Evolutionary conservation across 2,797 vertebrate species (phyloP).

Genomic region (Hybognathus amarus): DNA sequence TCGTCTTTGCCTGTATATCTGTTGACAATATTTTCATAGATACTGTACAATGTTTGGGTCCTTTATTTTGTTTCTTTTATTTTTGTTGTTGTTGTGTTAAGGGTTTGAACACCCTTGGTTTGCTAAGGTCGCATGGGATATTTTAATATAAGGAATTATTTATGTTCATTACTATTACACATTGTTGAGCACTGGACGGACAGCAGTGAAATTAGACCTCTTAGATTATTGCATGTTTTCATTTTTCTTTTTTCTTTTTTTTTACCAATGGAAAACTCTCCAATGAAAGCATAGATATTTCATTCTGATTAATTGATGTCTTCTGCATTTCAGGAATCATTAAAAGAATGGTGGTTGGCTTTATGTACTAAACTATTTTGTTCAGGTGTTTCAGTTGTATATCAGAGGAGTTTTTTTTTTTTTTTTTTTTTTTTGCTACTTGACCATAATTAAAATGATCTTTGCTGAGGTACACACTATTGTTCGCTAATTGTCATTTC

Average conservation of each 20-base stretch:
- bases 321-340: conserved; percentile 65
- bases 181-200: conserved; percentile 68
- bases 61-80: conserved; percentile 63
- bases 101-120: conserved; percentile 64
- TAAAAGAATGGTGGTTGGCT: conserved; percentile 66
- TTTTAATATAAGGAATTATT: conserved; percentile 72
- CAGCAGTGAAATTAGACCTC: conserved; percentile 65
- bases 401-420: conserved; percentile 63
- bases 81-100: conserved; percentile 65
- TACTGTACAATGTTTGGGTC: conserved; percentile 68
- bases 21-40: conserved; percentile 81
- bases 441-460: conserved; percentile 78
- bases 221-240: conserved; percentile 69
- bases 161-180: conserved; percentile 66
- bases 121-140: conserved; percentile 77
- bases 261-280: conserved; percentile 52
- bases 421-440: conserved; percentile 70
- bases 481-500: conserved; percentile 27
- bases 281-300: conserved; percentile 53
- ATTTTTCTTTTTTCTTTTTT: conserved; percentile 38
- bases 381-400: conserved; percentile 74
- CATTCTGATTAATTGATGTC: conserved; percentile 58
- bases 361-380: conserved; percentile 67
- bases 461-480: conserved; percentile 69
- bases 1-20: conserved; percentile 78